Conservation (phyloP, 2,797 vertebrate genomes). For the Sebastes hopkinsi region DNA sequence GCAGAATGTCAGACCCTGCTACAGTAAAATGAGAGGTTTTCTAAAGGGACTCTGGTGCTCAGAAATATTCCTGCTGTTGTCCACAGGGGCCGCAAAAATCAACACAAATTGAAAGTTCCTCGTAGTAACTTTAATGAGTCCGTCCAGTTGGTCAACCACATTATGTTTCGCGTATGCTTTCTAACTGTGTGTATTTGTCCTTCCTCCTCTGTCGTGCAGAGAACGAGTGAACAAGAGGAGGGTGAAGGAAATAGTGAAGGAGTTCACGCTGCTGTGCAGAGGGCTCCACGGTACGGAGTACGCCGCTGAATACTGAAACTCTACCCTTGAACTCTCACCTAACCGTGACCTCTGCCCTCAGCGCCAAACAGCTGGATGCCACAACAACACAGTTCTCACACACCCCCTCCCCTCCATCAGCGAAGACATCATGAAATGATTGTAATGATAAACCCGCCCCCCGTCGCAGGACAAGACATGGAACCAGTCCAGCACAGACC, state of each 20-base stretch:
- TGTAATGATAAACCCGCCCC: conserved; percentile 63
- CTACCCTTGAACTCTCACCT: conserved; percentile 45
- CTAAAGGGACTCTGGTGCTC: neutral
- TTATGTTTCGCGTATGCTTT: neutral
- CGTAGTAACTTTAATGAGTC: neutral
- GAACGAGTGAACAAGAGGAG: conserved; percentile 97
- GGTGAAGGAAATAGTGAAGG: conserved; percentile 98
- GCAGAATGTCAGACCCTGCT: neutral
- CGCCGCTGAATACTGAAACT: conserved; percentile 95
- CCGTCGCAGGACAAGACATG: conserved; percentile 55
- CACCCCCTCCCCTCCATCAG: conserved; percentile 45
- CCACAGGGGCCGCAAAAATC: neutral
- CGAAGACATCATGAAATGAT: conserved; percentile 67
- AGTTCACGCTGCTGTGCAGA: conserved; percentile 96
- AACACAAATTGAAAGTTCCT: neutral
- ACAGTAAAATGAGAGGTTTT: neutral
- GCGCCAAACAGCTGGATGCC: conserved; percentile 60
- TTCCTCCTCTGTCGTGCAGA: conserved; percentile 71
- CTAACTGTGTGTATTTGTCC: neutral
- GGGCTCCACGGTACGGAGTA: conserved; percentile 99
- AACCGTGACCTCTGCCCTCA: conserved; percentile 68
- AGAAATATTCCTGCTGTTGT: neutral
- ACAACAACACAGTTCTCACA: conserved; percentile 52
- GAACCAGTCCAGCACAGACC: conserved; percentile 55
- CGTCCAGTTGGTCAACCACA: neutral